These are phyloP conservation scores for Plestiodon gilberti DNA, from an alignment of 2,113 vertebrate genomes.

Conservation along the genomic window DNA sequence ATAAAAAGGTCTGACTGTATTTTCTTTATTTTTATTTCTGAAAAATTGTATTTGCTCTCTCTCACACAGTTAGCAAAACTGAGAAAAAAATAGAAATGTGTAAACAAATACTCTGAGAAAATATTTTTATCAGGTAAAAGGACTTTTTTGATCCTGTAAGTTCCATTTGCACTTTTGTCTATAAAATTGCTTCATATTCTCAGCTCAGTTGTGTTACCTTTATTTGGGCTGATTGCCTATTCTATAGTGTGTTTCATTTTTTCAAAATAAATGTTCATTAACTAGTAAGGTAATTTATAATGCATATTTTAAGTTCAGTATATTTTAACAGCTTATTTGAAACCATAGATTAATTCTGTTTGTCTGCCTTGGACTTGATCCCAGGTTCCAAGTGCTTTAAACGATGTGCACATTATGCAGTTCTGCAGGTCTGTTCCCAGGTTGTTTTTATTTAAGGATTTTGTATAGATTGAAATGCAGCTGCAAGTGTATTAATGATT, in stretches of 20 bases:
- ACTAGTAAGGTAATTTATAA: not conserved
- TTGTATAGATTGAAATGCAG: conserved; percentile 76
- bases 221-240: conserved; percentile 18
- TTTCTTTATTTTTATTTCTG: not conserved
- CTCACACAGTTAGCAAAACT: conserved; percentile 13
- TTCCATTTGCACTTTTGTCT: conserved; percentile 43
- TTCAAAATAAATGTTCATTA: not conserved
- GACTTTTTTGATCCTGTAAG: conserved; percentile 31
- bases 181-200: conserved; percentile 53
- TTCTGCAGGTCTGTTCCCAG: conserved; percentile 60
- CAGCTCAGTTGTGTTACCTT: conserved; percentile 43
- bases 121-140: conserved; percentile 26
- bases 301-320: conserved; percentile 32
- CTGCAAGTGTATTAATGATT: conserved; percentile 75
- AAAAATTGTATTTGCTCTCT: conserved; percentile 16
- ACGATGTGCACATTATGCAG: conserved; percentile 58
- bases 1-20: too few species aligned
- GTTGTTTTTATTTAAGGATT: conserved; percentile 76
- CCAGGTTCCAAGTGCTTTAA: conserved; percentile 53
- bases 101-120: conserved; percentile 27
- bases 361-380: conserved; percentile 55
- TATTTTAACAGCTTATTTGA: not conserved
- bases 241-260: not conserved
- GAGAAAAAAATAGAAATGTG: conserved; percentile 38
- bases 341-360: conserved; percentile 55